Base-by-base conservation (phyloP, 2,888 invertebrate species). In the Vesta saturnalis region DNA sequence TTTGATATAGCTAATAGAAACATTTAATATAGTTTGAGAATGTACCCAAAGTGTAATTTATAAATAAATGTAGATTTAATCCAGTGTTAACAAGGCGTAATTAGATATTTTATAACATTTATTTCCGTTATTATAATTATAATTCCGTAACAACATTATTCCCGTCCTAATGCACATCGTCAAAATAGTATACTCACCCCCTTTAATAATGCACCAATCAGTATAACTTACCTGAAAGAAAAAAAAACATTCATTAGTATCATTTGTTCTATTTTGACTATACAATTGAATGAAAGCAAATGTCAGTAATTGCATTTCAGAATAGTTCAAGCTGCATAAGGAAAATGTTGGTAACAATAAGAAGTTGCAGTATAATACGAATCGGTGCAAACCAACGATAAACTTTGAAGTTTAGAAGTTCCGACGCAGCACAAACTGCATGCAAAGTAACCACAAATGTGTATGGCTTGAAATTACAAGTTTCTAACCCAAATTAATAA, bases 401-500 rank as follows among this genome's bases (percentile, higher is more conserved):
- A 72, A 74, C 71, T 72, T 72, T 56, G 47, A 60, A 69, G 73
- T 73, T 73, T 63, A 69, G 69, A 73, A 73, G 74, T 72, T 71
- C 72, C 72, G 72, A 74, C 73, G 65, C 71, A 71, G 73, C 71
- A n/a, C n/a, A 61, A 67, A 47, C 71, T 67, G 73, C 74, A 74
- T 73, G 74, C 71, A 73, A 72, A 73, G 70, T 67, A 69, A 72
- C 74, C 72, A 54, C 74, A 74, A 74, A 74, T 71, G 72, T 73
- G 69, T 58, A 70, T 61, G 69, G 70, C 67, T 67, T 1, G 70
- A 74, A 75, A 75, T 74, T 74, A 74, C 75, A 72, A 74, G 72
- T 73, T 72, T 72, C 64, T 62, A 70, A 71, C 67, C 67, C 67
- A 73, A 74, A 75, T 74, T 74, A 75, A 74, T 74, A 74, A 74